These are phyloP conservation scores for Saxidomus purpurata DNA, from an alignment of 1,140 invertebrate species.

Conservation along the genomic window DNA sequence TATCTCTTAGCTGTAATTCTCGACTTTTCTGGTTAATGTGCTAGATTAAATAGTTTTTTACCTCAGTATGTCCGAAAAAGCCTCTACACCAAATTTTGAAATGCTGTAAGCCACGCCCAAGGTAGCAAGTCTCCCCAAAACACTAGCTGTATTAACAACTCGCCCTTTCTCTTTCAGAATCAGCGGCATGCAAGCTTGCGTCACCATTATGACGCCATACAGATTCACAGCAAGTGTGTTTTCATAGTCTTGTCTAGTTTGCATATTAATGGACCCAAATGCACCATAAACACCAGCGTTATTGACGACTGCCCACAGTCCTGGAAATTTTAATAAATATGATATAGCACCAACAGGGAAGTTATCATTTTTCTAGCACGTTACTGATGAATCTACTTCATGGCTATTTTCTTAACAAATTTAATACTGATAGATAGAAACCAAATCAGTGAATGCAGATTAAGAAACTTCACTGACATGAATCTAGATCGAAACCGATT, in stretches of 20 bases:
- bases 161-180: conserved; percentile 67
- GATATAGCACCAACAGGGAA: background rate
- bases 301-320: conserved; percentile 78
- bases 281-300: conserved; percentile 72
- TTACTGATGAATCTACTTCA: too few relatives aligned
- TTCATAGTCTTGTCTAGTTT: conserved; percentile 67
- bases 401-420: too few relatives aligned
- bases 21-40: too few relatives aligned
- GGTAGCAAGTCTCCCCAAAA: conserved; percentile 59
- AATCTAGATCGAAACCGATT: too few relatives aligned
- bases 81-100: conserved; percentile 76
- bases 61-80: conserved; percentile 62
- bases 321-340: conserved; percentile 26
- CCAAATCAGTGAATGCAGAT: too few relatives aligned
- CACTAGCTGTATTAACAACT: conserved; percentile 73
- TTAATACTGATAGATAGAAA: too few relatives aligned
- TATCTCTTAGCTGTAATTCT: too few relatives aligned
- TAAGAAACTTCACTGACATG: too few relatives aligned
- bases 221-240: conserved; percentile 65
- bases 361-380: background rate
- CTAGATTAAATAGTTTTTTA: too few relatives aligned
- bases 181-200: too few relatives aligned
- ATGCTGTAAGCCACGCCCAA: conserved; percentile 64
- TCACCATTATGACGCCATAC: conserved; percentile 69
- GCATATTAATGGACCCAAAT: conserved; percentile 58